These are phyloP conservation scores for Hyposoter didymator DNA, from an alignment of 2,888 invertebrate genomes.

Conservation along the genomic window DNA sequence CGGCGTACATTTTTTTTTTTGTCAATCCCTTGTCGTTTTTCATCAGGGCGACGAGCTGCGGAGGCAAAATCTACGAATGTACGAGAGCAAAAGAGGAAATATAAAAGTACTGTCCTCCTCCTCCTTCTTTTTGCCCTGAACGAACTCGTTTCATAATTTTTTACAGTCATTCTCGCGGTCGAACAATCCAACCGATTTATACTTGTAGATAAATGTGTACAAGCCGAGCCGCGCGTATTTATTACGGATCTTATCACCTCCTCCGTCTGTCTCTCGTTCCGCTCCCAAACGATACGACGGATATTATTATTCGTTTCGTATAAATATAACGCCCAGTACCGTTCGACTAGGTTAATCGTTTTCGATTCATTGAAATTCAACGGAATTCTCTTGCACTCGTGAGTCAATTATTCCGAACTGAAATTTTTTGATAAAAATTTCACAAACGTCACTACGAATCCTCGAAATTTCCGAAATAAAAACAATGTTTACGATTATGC, in stretches of 20 bases:
- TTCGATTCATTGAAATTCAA: constrained; percentile 51
- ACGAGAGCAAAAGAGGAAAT: constrained; percentile 31
- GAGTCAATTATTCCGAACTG: constrained; percentile 6
- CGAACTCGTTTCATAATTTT: constrained; percentile 59
- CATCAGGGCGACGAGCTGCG: constrained; percentile 7
- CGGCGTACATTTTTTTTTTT: constrained; percentile 19
- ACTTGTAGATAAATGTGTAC: not conserved
- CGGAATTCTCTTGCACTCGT: constrained; percentile 28
- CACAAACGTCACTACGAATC: not conserved
- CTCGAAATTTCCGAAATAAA: not conserved
- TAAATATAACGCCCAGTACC: constrained; percentile 27
- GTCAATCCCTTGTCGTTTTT: constrained; percentile 36
- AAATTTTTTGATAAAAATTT: not conserved
- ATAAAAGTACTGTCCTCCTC: constrained; percentile 24
- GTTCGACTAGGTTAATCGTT: constrained; percentile 33
- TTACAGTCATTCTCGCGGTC: constrained; percentile 60
- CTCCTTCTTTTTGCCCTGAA: constrained; percentile 33
- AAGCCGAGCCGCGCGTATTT: constrained; percentile 62
- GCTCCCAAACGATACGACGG: constrained; percentile 39
- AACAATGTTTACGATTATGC: not conserved
- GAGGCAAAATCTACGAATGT: constrained; percentile 27
- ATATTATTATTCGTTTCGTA: constrained; percentile 35
- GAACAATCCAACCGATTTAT: constrained; percentile 39
- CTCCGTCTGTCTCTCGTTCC: constrained; percentile 31
- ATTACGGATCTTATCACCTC: constrained; percentile 70